Evolutionary conservation across 1,140 invertebrate genomes (phyloP).

Genomic region (Hyposmocoma kahamanoa): DNA sequence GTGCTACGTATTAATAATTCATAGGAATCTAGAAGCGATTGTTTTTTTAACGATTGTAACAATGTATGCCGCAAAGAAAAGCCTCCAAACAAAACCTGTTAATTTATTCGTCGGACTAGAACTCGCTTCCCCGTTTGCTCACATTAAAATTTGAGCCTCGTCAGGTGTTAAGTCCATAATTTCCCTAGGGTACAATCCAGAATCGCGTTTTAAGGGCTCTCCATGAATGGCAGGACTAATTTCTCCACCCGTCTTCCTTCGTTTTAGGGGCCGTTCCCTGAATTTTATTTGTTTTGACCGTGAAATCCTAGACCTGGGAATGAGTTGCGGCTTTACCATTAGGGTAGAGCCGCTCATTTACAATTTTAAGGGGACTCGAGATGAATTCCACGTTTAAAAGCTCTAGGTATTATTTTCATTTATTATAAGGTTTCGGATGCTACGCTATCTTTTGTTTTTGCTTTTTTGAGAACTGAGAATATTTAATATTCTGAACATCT

Average conservation of each 20-base stretch:
- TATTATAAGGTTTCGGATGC: no score
- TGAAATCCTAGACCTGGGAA: constrained; percentile 14
- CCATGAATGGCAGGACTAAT: constrained; percentile 58
- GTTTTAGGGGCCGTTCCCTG: constrained; percentile 4
- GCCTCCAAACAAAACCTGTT: constrained; percentile 38
- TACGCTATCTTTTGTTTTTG: no score
- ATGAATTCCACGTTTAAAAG: constrained; percentile 1
- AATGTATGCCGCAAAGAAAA: no score
- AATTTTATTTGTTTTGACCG: constrained; percentile 13
- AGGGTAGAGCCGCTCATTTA: not conserved
- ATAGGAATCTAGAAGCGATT: no score
- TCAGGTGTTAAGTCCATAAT: constrained; percentile 72
- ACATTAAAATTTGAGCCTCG: constrained; percentile 69
- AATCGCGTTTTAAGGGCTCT: constrained; percentile 68
- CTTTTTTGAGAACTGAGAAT: no score
- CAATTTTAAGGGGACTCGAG: not conserved
- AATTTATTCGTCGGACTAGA: constrained; percentile 52
- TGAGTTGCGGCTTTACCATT: not conserved
- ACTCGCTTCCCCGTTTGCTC: constrained; percentile 30
- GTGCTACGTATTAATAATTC: no score
- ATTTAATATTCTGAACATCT: no score
- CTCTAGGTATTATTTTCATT: no score
- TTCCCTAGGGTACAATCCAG: constrained; percentile 63
- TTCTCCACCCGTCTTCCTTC: constrained; percentile 29
- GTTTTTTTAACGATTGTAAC: no score